Percentiles rank a stretch among this genome's conserved stretches.
These are phyloP conservation scores for Cephalotes varians DNA, from an alignment of 2,888 invertebrate species.

Conservation along the genomic window DNA sequence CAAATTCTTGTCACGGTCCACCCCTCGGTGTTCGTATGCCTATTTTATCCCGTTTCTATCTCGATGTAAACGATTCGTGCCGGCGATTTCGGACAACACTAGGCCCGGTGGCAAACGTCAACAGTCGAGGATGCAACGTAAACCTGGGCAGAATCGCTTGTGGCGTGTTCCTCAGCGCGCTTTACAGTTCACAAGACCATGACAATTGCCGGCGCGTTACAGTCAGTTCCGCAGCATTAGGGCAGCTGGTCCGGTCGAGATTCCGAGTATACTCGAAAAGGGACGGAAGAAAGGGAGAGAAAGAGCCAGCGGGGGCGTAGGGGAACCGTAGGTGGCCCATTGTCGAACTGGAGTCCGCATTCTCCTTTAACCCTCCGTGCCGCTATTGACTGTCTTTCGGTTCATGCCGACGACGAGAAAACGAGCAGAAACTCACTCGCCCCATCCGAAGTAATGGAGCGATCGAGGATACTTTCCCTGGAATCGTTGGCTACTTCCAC, in stretches of 20 bases:
- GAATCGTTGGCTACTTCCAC: slow-evolving; percentile 30
- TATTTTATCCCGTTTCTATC: slow-evolving; percentile 48
- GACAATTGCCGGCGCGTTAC: slow-evolving; percentile 67
- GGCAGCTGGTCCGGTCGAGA: slow-evolving; percentile 69
- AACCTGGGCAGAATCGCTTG: slow-evolving; percentile 56
- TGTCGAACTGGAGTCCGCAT: slow-evolving; percentile 60
- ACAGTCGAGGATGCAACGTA: slow-evolving; percentile 59
- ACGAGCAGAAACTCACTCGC: slow-evolving; percentile 47
- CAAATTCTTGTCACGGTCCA: slow-evolving; percentile 29
- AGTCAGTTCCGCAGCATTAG: slow-evolving; percentile 58
- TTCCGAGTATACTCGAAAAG: slow-evolving; percentile 65
- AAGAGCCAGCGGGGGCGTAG: background rate
- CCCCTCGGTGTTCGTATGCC: slow-evolving; percentile 3
- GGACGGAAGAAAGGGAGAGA: slow-evolving; percentile 29
- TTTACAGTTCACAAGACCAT: slow-evolving; percentile 65
- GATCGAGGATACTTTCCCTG: slow-evolving; percentile 52
- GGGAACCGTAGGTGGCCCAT: slow-evolving; percentile 64
- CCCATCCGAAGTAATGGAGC: slow-evolving; percentile 58
- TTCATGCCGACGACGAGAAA: slow-evolving; percentile 62
- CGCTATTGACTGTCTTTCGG: slow-evolving; percentile 70
- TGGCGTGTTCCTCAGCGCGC: slow-evolving; percentile 56
- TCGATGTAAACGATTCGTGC: slow-evolving; percentile 51
- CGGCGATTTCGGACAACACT: slow-evolving; percentile 49
- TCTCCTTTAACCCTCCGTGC: slow-evolving; percentile 69
- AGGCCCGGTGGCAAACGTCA: slow-evolving; percentile 54